Evolutionary conservation across 1,140 invertebrate species (phyloP), one percentile per base, ranked within the genome.

Genomic region (Aphaenogaster floridana): DNA sequence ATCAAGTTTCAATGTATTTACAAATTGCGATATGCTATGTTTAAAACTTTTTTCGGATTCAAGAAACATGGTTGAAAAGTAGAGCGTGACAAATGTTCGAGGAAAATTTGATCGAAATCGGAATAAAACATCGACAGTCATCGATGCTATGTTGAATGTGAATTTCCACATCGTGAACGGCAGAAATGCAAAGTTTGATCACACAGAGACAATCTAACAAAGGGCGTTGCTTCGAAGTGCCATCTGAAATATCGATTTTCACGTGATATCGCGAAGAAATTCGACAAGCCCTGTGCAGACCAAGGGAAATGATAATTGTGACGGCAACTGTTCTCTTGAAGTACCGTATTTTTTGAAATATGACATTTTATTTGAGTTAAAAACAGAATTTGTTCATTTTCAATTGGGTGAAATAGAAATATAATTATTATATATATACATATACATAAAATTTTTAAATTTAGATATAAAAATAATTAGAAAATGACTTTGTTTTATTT

Each of bases 141-240:
- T 61, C 68, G 79, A 83, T 72, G 45, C 52, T 45, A 21, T 11
- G 39, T 5, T 59, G 52, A 83, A 80, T 39, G 15, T 54, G 63
- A 83, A 83, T 72, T 83, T 83, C 28, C 52, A 54, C 28, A 42
- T 34, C 36, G 77, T 39, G 52, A 83, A 42, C 28, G 17, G 28
- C 3, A 34, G 39, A 45, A 59, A 83, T 72, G 79, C 79, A 83
- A 83, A 83, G 50, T 83, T 83, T 17, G 39, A 36, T 83, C 42
- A 59, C 42, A 69, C 50, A 34, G 21, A 72, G 36, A 83, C 68
- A 36, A 36, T 83, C 52, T 72, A 36, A 59, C 68, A 72, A 80
- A 72, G 52, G 52, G 9, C 52, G 21, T 61, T 39, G 50, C 52
- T 72, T 72, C 79, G 36, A 71, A 45, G 79, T 71, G n/a, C 21